These are phyloP conservation scores for Microcebus jonahi DNA, from an alignment of 2,113 vertebrate genomes.

Conservation along the genomic window DNA sequence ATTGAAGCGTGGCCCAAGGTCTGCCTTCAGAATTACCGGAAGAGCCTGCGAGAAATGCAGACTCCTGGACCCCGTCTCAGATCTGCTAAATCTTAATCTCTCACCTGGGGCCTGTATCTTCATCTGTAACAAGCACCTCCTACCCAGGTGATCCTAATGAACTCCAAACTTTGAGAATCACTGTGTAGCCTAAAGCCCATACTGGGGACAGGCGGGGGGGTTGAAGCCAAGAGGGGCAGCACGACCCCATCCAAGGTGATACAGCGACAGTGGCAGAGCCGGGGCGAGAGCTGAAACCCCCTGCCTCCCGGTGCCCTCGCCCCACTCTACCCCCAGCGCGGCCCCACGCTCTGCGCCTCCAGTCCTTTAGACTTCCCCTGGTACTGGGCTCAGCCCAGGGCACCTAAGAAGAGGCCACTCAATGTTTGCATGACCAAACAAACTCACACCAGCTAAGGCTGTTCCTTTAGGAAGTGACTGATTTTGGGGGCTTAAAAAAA, in stretches of 20 bases:
- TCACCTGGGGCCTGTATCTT: background rate
- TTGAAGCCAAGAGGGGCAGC: background rate
- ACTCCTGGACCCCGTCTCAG: background rate
- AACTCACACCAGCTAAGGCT: background rate
- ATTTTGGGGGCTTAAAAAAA: background rate
- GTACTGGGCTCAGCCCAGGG: accelerated
- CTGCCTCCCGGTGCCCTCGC: background rate
- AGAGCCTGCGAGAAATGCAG: background rate
- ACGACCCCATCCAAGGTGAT: background rate
- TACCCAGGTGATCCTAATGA: background rate
- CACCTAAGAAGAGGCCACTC: background rate
- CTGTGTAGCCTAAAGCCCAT: background rate
- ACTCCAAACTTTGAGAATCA: background rate
- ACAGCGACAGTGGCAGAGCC: background rate
- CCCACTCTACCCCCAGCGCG: background rate
- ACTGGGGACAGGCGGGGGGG: background rate
- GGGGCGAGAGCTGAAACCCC: background rate
- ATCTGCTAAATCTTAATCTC: background rate
- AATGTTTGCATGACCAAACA: background rate
- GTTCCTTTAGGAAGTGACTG: background rate
- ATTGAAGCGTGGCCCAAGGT: background rate
- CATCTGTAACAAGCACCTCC: background rate
- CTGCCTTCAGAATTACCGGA: background rate
- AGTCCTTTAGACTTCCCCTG: background rate
- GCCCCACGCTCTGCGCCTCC: background rate